phyloP scores from a whole-genome alignment of 2,888 invertebrate genomes.

The Ormyrus rosae region DNA sequence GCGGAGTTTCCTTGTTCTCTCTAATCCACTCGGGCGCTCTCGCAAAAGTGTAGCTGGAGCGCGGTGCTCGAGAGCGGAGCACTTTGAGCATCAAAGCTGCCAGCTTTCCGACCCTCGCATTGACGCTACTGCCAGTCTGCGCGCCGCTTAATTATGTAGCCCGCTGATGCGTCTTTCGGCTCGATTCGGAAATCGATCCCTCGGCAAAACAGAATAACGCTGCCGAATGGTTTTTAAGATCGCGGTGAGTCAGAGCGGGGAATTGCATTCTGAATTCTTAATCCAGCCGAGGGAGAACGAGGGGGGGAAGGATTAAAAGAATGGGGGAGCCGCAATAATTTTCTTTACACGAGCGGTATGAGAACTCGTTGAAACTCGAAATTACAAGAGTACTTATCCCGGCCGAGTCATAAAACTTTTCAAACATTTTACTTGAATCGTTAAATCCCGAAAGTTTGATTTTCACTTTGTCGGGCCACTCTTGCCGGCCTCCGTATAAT shows the following conservation, averaged over 20 bases:
- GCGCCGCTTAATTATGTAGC: constrained; percentile 1
- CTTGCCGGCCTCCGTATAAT: not conserved
- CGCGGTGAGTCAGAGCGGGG: not conserved
- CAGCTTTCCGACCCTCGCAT: constrained; percentile 3
- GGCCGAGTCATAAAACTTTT: constrained; percentile 41
- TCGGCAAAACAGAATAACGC: not conserved
- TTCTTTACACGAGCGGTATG: constrained; percentile 20
- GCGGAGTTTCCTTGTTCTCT: constrained; percentile 10
- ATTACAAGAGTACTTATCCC: constrained; percentile 47
- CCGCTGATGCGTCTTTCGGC: not conserved
- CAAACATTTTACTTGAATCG: constrained; percentile 51
- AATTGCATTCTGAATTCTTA: not conserved
- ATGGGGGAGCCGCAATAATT: constrained; percentile 30
- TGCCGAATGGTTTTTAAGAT: not conserved
- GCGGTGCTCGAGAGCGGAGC: not conserved
- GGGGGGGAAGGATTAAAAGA: constrained; percentile 4
- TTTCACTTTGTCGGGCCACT: constrained; percentile 34
- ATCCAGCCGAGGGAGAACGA: not conserved
- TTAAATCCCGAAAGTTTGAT: constrained; percentile 48
- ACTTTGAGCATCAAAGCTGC: constrained; percentile 20
- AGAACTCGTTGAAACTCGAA: constrained; percentile 47
- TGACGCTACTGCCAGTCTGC: not conserved
- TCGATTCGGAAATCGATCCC: not conserved
- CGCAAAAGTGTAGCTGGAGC: not conserved
- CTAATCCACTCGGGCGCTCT: not conserved